Conservation (phyloP, 2,113 vertebrate genomes). For the Pollimyrus isidori region DNA sequence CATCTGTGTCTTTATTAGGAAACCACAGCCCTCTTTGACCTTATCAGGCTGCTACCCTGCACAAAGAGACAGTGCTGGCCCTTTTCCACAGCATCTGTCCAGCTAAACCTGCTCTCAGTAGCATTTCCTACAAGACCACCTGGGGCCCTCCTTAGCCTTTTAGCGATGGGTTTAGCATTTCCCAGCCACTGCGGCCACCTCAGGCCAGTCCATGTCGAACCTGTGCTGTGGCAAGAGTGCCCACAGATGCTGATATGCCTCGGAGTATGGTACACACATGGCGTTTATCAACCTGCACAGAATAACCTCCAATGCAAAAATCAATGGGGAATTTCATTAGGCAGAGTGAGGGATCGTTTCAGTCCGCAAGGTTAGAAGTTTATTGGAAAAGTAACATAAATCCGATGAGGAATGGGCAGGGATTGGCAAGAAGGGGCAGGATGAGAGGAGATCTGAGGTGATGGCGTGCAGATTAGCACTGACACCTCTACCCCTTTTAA, state of each 20-base stretch:
- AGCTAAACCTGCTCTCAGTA: neutral
- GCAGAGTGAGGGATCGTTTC: neutral
- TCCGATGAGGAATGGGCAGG: neutral
- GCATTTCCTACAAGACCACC: neutral
- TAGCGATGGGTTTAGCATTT: neutral
- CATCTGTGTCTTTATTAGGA: neutral
- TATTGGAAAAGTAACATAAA: neutral
- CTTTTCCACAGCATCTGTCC: neutral
- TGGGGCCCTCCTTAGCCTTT: neutral
- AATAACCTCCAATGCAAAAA: neutral
- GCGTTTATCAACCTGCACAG: neutral
- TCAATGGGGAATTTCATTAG: neutral
- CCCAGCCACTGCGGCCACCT: neutral
- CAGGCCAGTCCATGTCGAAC: neutral
- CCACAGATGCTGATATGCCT: neutral
- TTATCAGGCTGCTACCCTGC: neutral
- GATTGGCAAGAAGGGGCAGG: neutral
- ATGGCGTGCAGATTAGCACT: neutral
- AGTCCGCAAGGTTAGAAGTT: neutral
- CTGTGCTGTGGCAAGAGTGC: neutral
- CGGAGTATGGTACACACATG: neutral
- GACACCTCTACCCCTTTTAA: neutral
- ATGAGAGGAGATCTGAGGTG: neutral
- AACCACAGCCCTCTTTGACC: neutral
- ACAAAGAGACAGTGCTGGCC: neutral